Evolutionary conservation across 2,797 vertebrate species (phyloP), one percentile per base, ranked within the genome.

Genomic region (Setipinna tenuifilis): DNA sequence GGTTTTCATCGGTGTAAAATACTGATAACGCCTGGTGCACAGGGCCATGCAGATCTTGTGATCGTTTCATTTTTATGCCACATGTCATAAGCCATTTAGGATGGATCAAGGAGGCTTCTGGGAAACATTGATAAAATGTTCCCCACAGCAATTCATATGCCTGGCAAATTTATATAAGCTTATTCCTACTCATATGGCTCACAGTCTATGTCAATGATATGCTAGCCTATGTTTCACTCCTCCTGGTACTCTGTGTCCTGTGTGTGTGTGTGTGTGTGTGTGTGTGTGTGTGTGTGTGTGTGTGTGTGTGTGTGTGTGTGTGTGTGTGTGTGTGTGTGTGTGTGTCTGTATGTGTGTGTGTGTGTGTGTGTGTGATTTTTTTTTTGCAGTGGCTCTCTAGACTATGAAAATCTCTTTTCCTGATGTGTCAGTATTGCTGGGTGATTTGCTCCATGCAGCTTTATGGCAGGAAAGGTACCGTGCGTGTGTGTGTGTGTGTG

Each of bases 381-480:
- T 92, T 92, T 23, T 62, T 25, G n/a, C 21, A 4, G 17, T 62
- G n/a, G 35, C 35, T 62, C 6, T 23, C 23, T 23, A 23, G n/a
- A 62, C 61, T 25, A 1, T 62, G 61, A 68, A 68, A 68, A 68
- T 28, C 23, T 12, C 23, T 12, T 68, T 28, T 31, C 25, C 25
- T 68, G 62, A 68, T 9, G 28, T 68, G 31, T 71, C 65, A 31
- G 91, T 93, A 88, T 92, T 92, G 85, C 86, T 83, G 91, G 92
- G 92, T 90, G 91, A 92, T 93, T 92, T 87, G 92, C 91, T 91
- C 92, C 91, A 90, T 92, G 92, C 93, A 92, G 91, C 88, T 90
- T 90, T 23, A 91, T 91, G 90, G 88, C 85, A 89, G 84, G 92
- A 91, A 91, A 83, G 91, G 88, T 86, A 90, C 17, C 57, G 59